phyloP scores from a whole-genome alignment of 2,113 vertebrate species.

The Pandion haliaetus region DNA sequence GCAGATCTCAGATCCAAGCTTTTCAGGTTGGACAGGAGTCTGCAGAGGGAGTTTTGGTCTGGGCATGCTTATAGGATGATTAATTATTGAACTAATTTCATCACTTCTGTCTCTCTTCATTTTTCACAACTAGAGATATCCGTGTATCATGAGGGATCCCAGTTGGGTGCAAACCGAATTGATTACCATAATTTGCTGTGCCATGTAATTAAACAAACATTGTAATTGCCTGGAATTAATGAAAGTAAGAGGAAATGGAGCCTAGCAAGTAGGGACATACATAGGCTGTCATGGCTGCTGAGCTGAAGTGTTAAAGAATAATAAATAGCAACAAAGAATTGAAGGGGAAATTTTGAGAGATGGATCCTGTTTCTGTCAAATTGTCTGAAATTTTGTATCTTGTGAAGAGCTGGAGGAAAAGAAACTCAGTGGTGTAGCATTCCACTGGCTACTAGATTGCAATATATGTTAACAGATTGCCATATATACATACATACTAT shows the following conservation, averaged over 20 bases:
- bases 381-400: neutral
- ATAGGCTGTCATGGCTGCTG: neutral
- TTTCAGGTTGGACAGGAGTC: neutral
- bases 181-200: neutral
- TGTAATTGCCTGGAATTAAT: neutral
- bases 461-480: neutral
- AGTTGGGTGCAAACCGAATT: neutral
- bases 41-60: neutral
- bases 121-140: neutral
- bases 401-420: neutral
- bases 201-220: neutral
- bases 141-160: neutral
- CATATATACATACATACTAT: too few relatives aligned
- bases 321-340: neutral
- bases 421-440: neutral
- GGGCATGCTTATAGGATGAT: neutral
- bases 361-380: neutral
- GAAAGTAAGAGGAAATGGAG: neutral
- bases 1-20: neutral
- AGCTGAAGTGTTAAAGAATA: neutral
- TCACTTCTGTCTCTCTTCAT: neutral
- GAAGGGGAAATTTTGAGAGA: neutral
- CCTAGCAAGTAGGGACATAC: neutral
- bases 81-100: neutral
- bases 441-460: neutral